phyloP scores from a whole-genome alignment of 2,888 invertebrate species.

The Drosophila austrosaltans region DNA sequence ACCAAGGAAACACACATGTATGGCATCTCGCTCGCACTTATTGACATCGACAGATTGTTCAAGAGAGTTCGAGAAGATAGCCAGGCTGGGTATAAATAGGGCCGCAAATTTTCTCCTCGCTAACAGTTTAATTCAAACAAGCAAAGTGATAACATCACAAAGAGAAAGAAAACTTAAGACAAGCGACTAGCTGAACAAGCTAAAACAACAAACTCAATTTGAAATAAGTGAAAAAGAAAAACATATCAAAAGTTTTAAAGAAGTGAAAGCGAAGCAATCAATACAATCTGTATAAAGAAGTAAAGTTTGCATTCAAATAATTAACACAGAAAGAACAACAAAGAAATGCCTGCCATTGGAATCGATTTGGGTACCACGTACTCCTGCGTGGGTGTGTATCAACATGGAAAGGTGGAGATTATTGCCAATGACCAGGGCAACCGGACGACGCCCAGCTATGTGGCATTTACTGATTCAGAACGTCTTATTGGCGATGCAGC shows the following conservation, averaged over 20 bases:
- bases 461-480: conserved; percentile 93
- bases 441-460: conserved; percentile 83
- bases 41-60: conserved; percentile 28
- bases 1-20: background rate
- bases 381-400: conserved; percentile 93
- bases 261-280: conserved; percentile 2
- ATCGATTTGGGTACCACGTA: conserved; percentile 84
- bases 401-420: conserved; percentile 92
- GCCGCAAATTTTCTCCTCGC: conserved; percentile 36
- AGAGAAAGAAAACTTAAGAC: conserved; percentile 23
- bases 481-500: conserved; percentile 89
- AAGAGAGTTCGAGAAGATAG: conserved; percentile 45
- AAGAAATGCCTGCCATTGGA: conserved; percentile 86
- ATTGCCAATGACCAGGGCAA: conserved; percentile 92
- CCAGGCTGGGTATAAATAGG: conserved; percentile 59
- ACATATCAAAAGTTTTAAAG: conserved; percentile 11
- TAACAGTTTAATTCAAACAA: conserved; percentile 61
- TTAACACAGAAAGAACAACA: conserved; percentile 8
- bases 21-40: conserved; percentile 24
- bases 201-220: conserved; percentile 21
- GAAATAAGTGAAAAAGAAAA: conserved; percentile 10
- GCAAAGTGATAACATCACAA: conserved; percentile 53
- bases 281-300: background rate
- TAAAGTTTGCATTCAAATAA: background rate
- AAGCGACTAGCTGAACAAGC: conserved; percentile 59